Base-by-base conservation (phyloP, 2,113 vertebrate species). In the Manacus vitellinus region DNA sequence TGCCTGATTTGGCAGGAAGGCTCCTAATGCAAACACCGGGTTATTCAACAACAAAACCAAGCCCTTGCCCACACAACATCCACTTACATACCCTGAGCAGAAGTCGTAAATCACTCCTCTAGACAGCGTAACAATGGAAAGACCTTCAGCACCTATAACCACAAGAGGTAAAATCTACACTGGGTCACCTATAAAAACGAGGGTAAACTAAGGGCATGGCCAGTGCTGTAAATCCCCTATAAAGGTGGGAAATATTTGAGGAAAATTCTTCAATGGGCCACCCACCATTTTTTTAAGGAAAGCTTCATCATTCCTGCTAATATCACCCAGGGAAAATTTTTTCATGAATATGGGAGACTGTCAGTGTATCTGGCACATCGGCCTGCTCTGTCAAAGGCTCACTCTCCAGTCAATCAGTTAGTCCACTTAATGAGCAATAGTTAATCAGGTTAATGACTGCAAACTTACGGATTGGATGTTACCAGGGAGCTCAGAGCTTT, bases 81-180 rank as follows among this genome's bases (percentile, higher is more conserved):
- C 83, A 58, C 75, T 92, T 3, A 12, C 59, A 59, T 35, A 77
- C 49, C 61, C 31, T 18, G 11, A 88, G 41, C 43, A 30, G 56
- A 63, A 51, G 86, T 67, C 1, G 0, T 95, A 92, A 97, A 95
- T 96, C 94, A 91, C 51, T 94, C 35, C 68, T 39, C 24, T 9
- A 28, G 91, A 59, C 70, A 92, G 61, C 0, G 0, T 37, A 89
- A 94, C 80, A 96, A 95, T 75, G 51, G 65, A 27, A 67, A 91
- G 80, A 72, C 84, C 89, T 96, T 84, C 91, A 95, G 76, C 44
- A 92, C 70, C 91, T 89, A 46, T 23, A 94, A 74, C 75, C 55
- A n/a, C 65, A 49, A 81, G 76, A 87, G 44, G 73, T 72, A 92
- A 91, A 91, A 78, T 30, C 35, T 87, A 56, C 31, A n/a, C 35